Conservation (phyloP, 2,888 invertebrate genomes). For the Selenia dentaria region DNA sequence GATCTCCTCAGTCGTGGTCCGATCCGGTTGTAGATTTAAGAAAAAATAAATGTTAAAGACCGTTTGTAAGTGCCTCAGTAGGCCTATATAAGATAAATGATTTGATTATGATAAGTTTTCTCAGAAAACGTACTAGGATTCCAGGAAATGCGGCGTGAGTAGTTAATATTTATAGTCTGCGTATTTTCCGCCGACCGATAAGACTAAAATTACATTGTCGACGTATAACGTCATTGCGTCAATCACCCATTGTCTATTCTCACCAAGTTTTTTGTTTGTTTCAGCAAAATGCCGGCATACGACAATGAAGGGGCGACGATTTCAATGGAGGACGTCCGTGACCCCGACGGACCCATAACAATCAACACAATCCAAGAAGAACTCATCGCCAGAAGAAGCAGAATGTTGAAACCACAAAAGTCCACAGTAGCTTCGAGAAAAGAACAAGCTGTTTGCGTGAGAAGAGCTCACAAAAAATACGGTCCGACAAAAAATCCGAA, state of each 20-base stretch:
- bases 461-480: slow-evolving; percentile 93
- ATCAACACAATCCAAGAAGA: slow-evolving; percentile 65
- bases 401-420: slow-evolving; percentile 84
- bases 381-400: slow-evolving; percentile 54
- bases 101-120: too few species aligned
- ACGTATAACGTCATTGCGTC: too few species aligned
- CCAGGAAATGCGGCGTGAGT: too few species aligned
- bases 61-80: too few species aligned
- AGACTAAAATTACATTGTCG: too few species aligned
- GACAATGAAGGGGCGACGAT: slow-evolving; percentile 78
- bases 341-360: slow-evolving; percentile 49
- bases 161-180: too few species aligned
- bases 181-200: too few species aligned
- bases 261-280: slow-evolving; percentile 6
- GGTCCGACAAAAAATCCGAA: slow-evolving; percentile 91
- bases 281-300: slow-evolving; percentile 71
- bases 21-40: too few species aligned
- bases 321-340: slow-evolving; percentile 74
- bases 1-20: too few species aligned
- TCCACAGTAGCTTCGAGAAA: slow-evolving; percentile 89
- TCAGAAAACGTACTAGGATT: too few species aligned
- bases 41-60: too few species aligned
- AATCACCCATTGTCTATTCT: slow-evolving; percentile 2
- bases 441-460: slow-evolving; percentile 93
- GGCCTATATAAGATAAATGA: too few species aligned